phyloP scores from a whole-genome alignment of 2,888 invertebrate species.

The Chrysina gloriosa region DNA sequence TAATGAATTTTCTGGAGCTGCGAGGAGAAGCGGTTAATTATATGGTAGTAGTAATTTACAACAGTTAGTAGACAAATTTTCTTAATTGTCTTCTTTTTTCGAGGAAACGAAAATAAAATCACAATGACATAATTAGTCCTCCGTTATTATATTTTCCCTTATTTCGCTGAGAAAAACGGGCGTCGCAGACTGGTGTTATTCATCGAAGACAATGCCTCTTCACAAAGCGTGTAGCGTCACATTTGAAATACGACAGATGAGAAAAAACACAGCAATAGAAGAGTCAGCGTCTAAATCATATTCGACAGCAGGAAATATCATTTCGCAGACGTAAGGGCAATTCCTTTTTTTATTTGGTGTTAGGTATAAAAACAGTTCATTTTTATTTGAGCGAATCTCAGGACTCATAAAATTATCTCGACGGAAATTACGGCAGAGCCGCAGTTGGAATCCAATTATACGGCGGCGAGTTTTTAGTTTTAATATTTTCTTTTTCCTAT shows the following conservation, averaged over 20 bases:
- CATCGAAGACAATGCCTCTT: neutral
- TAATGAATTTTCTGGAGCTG: constrained; percentile 11
- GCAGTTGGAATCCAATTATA: neutral
- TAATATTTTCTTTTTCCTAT: neutral
- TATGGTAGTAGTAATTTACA: constrained; percentile 9
- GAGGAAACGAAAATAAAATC: constrained; percentile 16
- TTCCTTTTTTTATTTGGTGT: neutral
- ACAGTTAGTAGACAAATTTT: constrained; percentile 22
- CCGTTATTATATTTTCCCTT: constrained; percentile 15
- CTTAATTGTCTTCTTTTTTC: constrained; percentile 16
- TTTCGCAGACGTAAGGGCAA: too few relatives aligned
- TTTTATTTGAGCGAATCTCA: too few relatives aligned
- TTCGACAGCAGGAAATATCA: too few relatives aligned
- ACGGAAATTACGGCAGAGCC: neutral
- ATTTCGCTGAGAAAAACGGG: neutral
- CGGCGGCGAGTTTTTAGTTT: neutral
- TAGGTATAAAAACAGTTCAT: neutral
- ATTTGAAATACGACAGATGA: neutral
- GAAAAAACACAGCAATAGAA: too few relatives aligned
- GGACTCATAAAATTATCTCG: too few relatives aligned
- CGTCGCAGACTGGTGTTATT: neutral
- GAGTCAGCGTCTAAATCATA: too few relatives aligned
- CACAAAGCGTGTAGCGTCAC: neutral
- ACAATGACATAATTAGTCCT: constrained; percentile 24
- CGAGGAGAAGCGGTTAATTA: constrained; percentile 3